A percentile compares a stretch with the other conserved stretches of the same genome.
Conservation (phyloP, 2,888 invertebrate species). For the Quadriops clusia region DNA sequence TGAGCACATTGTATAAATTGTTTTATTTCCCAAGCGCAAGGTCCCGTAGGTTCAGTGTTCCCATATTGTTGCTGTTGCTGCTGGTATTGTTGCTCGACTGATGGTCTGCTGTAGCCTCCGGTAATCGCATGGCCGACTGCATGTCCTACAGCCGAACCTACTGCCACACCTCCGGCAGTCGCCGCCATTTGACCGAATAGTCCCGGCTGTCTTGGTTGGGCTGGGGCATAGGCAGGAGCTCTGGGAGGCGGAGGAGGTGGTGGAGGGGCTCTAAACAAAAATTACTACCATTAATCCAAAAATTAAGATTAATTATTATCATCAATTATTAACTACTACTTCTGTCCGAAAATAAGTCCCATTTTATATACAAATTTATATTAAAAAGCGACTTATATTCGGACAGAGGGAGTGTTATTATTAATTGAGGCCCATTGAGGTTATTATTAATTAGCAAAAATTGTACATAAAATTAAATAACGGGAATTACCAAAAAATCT, state of each 20-base stretch:
- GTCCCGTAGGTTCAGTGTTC: conserved; percentile 51
- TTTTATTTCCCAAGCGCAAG: conserved; percentile 89
- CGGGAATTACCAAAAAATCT: too few relatives aligned
- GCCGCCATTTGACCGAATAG: conserved; percentile 96
- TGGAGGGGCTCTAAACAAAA: conserved; percentile 18
- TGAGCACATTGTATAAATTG: conserved; percentile 94
- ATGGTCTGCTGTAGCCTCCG: conserved; percentile 45
- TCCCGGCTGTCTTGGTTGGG: conserved; percentile 68
- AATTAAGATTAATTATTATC: too few relatives aligned
- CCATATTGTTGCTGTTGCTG: conserved; percentile 36
- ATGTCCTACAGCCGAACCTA: conserved; percentile 94
- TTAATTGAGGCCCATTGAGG: too few relatives aligned
- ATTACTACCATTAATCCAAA: too few relatives aligned
- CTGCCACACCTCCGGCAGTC: conserved; percentile 96
- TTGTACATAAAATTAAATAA: too few relatives aligned
- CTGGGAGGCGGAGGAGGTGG: conserved; percentile 33
- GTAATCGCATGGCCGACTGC: conserved; percentile 82
- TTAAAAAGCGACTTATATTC: too few relatives aligned
- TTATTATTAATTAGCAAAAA: too few relatives aligned
- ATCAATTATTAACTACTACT: too few relatives aligned
- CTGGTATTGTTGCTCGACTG: conserved; percentile 23
- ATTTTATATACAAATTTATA: too few relatives aligned
- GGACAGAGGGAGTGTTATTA: too few relatives aligned
- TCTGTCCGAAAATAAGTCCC: too few relatives aligned
- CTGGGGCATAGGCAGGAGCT: conserved; percentile 39